These are phyloP conservation scores for Germaria angustata DNA, from an alignment of 2,888 invertebrate genomes.

Conservation along the genomic window DNA sequence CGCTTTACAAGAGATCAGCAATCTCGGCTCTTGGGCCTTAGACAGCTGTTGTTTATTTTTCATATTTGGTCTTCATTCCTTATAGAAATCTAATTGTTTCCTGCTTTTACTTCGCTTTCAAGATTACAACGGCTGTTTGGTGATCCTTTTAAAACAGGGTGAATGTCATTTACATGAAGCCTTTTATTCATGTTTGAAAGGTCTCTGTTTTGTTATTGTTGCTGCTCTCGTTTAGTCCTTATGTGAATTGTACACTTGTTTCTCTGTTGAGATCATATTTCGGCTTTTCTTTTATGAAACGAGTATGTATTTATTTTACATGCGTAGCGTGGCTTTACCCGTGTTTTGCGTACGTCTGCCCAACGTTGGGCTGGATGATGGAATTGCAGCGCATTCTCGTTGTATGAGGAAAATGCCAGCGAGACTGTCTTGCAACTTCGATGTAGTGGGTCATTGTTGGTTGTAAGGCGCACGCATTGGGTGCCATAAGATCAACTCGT, in stretches of 20 bases:
- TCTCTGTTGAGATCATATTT: conserved; percentile 2
- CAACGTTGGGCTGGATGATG: conserved; percentile 30
- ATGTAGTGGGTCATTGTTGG: conserved; percentile 29
- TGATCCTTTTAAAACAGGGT: conserved; percentile 3
- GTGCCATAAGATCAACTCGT: conserved; percentile 42
- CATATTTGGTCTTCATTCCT: background rate
- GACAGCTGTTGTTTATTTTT: conserved; percentile 60
- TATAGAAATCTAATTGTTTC: conserved; percentile 64
- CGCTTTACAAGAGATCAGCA: conserved; percentile 30
- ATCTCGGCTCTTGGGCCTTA: conserved; percentile 72
- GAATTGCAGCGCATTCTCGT: conserved; percentile 16
- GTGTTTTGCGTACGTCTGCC: conserved; percentile 57
- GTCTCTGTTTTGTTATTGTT: background rate
- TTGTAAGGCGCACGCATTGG: conserved; percentile 22
- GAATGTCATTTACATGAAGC: conserved; percentile 30
- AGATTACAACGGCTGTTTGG: conserved; percentile 49
- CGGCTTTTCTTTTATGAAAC: background rate
- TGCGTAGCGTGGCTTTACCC: conserved; percentile 32
- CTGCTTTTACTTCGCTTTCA: conserved; percentile 36
- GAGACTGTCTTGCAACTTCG: background rate
- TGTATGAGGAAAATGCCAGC: background rate
- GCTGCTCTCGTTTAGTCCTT: background rate
- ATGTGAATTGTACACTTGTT: conserved; percentile 48
- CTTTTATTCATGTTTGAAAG: background rate
- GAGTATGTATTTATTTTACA: background rate